Base-by-base conservation (phyloP, 2,888 invertebrate species). In the Stenolophus ochropezus region DNA sequence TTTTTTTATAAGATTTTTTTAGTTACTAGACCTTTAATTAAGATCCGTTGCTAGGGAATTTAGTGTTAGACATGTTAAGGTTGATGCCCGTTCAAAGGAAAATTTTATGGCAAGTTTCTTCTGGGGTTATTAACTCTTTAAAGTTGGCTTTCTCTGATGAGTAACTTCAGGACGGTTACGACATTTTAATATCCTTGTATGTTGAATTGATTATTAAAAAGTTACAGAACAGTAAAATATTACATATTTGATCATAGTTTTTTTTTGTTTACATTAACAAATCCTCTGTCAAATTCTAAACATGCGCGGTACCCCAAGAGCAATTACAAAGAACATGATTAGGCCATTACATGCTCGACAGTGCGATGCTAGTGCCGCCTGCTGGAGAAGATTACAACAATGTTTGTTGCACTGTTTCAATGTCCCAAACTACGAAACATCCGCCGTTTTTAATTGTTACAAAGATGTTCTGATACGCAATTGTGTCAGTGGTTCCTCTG, bases 281-380 rank as follows among this genome's bases (percentile, higher is more conserved):
- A n/a, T n/a, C n/a, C n/a, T 42, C 6, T 42, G 8, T 2, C 11
- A 11, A 11, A 42, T 42, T 42, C 33, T 42, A 6, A 42, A 6
- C 33, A 42, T 11, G 33, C 11, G 33, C 11, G 11, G 33, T 33
- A 8, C 33, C 11, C 33, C 33, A 42, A 11, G 33, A 6, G 61
- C 56, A 75, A 75, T 75, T 75, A 75, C 25, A 56, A n/a, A 16
- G 27, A 18, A 75, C 75, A 75, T 56, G 75, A 75, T 75, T 75
- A 75, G 75, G 18, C 75, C 53, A 75, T 75, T 75, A 75, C 53
- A 75, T 33, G 75, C 75, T 75, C 53, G 23, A 27, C 56, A 75
- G 61, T 61, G 61, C 61, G 61, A 61, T 42, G 33, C 33, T 8
- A 42, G 33, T 8, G 33, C 33, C 33, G 33, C 33, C 33, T 42